Evolutionary conservation across 1,140 invertebrate genomes (phyloP).

Genomic region (Euura saliciscinereae): DNA sequence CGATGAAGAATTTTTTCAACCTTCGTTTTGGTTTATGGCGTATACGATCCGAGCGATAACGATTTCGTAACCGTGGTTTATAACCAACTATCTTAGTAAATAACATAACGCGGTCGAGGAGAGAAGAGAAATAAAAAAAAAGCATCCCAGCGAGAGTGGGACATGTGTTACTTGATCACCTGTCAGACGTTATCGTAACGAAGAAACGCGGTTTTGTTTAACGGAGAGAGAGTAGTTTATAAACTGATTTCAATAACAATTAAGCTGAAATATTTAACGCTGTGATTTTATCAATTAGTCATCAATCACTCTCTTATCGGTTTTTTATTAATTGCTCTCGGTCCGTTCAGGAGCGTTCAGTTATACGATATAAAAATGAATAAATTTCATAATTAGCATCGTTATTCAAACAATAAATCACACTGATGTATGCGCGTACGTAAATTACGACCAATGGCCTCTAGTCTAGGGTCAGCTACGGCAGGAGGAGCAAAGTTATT

Average conservation of each 20-base stretch:
- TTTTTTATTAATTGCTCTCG: not conserved
- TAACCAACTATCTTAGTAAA: too few relatives aligned
- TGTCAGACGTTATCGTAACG: not conserved
- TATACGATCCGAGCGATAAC: not conserved
- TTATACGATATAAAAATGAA: too few relatives aligned
- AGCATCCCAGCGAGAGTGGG: not conserved
- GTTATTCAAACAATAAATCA: too few relatives aligned
- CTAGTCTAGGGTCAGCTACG: too few relatives aligned
- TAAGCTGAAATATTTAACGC: constrained; percentile 1
- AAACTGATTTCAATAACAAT: constrained; percentile 2
- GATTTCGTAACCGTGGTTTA: too few relatives aligned
- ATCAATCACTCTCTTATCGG: not conserved
- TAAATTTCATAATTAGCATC: too few relatives aligned
- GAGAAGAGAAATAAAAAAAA: too few relatives aligned
- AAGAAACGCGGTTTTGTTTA: not conserved
- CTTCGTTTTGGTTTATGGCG: not conserved
- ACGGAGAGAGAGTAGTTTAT: not conserved
- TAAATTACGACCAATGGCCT: too few relatives aligned
- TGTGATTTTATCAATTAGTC: constrained; percentile 1
- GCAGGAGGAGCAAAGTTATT: too few relatives aligned
- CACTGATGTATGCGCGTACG: too few relatives aligned
- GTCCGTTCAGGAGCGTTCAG: too few relatives aligned
- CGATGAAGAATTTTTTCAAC: not conserved
- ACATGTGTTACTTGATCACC: constrained; percentile 4
- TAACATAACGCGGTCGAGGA: too few relatives aligned